Evolutionary conservation across 2,888 invertebrate genomes (phyloP).

Genomic region (Dryocosmus kuriphilus): DNA sequence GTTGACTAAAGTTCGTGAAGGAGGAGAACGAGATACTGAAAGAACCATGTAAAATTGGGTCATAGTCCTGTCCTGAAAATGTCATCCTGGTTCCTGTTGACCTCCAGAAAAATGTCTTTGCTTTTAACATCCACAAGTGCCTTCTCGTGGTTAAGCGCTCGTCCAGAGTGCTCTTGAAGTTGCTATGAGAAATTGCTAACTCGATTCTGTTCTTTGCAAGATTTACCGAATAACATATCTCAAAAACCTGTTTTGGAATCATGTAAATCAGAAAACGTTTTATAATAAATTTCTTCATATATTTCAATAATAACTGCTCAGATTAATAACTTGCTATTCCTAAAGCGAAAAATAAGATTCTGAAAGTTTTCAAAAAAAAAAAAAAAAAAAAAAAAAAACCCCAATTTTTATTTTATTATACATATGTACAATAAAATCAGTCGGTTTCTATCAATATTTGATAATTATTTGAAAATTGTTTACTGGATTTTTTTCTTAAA

Average conservation of each 20-base stretch:
- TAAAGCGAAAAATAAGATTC: background rate
- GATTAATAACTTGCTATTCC: background rate
- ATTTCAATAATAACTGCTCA: background rate
- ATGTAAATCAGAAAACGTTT: background rate
- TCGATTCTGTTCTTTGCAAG: constrained; percentile 25
- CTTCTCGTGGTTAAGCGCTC: constrained; percentile 23
- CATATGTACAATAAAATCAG: too few species aligned
- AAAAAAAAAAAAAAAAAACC: too few species aligned
- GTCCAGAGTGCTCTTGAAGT: constrained; percentile 32
- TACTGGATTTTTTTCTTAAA: too few species aligned
- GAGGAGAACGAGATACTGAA: constrained; percentile 25
- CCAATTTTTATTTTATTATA: too few species aligned
- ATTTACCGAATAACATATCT: constrained; percentile 30
- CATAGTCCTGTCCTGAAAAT: constrained; percentile 25
- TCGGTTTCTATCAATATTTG: too few species aligned
- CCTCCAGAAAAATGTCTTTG: constrained; percentile 33
- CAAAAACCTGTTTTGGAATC: background rate
- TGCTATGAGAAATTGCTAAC: constrained; percentile 27
- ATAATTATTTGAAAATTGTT: too few species aligned
- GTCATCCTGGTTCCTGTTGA: constrained; percentile 30
- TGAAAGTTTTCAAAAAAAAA: too few species aligned
- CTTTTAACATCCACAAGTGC: constrained; percentile 21
- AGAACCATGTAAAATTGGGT: constrained; percentile 28
- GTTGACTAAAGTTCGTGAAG: constrained; percentile 19
- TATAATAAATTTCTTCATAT: background rate